Evolutionary conservation across 2,888 invertebrate species (phyloP).

Genomic region (Drosophila acutilabella): DNA sequence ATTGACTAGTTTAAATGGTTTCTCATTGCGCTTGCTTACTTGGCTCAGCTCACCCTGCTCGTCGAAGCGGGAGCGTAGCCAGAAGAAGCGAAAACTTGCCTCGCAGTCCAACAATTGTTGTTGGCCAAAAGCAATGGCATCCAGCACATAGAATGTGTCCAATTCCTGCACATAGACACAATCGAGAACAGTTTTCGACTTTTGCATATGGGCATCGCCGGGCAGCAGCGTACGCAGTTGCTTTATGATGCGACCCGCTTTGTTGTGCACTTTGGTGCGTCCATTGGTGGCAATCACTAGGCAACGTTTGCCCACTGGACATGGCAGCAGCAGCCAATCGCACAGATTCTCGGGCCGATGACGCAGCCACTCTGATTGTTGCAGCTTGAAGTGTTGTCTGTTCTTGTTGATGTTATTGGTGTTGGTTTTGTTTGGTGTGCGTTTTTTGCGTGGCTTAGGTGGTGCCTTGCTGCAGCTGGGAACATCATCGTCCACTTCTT

Average conservation of each 20-base stretch:
- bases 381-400: constrained; percentile 86
- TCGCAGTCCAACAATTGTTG: constrained; percentile 83
- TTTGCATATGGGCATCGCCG: constrained; percentile 66
- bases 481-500: constrained; percentile 3
- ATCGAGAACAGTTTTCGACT: constrained; percentile 88
- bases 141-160: constrained; percentile 90
- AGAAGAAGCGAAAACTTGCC: constrained; percentile 93
- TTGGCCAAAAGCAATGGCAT: constrained; percentile 86
- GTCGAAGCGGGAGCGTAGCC: constrained; percentile 90
- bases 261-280: constrained; percentile 89
- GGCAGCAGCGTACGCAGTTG: constrained; percentile 85
- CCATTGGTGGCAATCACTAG: constrained; percentile 92
- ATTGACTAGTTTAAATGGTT: constrained; percentile 67
- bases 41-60: constrained; percentile 85
- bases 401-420: constrained; percentile 6
- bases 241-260: constrained; percentile 87
- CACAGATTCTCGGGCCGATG: constrained; percentile 92
- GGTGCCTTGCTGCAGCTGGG: constrained; percentile 18
- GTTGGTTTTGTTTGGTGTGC: constrained; percentile 34
- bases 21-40: constrained; percentile 57
- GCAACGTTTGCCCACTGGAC: constrained; percentile 93
- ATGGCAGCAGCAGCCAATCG: constrained; percentile 91
- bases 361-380: constrained; percentile 97
- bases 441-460: constrained; percentile 18
- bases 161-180: constrained; percentile 89